Evolutionary conservation across 2,888 invertebrate species (phyloP), one percentile per base, ranked within the genome.

Genomic region (Scaptomyza cyrtandrae): DNA sequence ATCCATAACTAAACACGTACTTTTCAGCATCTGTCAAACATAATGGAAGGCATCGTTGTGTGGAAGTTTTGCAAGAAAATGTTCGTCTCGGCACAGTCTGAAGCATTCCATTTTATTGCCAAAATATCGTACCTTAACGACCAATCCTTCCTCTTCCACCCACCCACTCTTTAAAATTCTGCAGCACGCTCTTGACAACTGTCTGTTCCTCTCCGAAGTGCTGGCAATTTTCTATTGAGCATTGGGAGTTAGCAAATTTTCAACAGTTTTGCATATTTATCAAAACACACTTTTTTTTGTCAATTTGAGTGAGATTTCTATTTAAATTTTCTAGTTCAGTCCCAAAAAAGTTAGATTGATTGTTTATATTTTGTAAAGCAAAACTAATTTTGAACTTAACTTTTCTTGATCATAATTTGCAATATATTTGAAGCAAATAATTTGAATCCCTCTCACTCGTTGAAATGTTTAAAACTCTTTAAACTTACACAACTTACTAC

Each of bases 21-120:
- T 62, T 72, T 71, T 72, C 79, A 74, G 62, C 76, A 69, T 67
- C 79, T 81, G 76, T 79, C 85, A 79, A 72, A 63, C 67, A 61
- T 73, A 72, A 76, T 75, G 41, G 58, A 61, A 55, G 24, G 3
- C 39, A 14, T 14, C 37, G 37, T 37, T 37, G 37, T 43, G 58
- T 44, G 64, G 45, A 48, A 59, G 43, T 63, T 53, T 41, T 39
- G 63, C n/a, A 45, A 50, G 58, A 61, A 46, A 64, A 64, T 62
- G 11, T 56, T 64, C 39, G 33, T 14, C 56, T 58, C 19, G 19
- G 62, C 63, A 60, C 43, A 55, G 59, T 63, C 61, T 52, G 31
- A 59, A 45, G 48, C 58, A 64, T 75, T 71, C 60, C 71, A 67
- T 75, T 61, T 41, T 75, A 71, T 75, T 75, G 75, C 58, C 71